Conservation (phyloP, 2,888 invertebrate species). For the Stegophylla sp. region DNA sequence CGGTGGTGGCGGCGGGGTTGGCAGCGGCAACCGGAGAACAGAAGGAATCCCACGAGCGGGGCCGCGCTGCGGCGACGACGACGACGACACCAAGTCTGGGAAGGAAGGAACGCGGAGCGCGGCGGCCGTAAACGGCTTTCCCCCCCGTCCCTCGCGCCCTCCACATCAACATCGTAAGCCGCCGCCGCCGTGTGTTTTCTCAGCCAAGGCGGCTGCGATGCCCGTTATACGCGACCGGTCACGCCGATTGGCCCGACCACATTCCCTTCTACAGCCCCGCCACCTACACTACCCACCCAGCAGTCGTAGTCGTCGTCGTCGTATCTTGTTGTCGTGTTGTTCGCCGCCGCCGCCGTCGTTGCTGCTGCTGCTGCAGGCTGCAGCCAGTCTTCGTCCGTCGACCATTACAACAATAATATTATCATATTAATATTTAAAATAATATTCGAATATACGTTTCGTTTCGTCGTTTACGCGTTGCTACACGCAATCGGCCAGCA, state of each 20-base stretch:
- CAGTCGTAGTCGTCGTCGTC: neutral
- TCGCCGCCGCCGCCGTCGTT: too few relatives aligned
- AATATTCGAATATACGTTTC: too few relatives aligned
- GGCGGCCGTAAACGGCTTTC: neutral
- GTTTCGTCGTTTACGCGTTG: too few relatives aligned
- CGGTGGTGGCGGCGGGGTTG: conserved; percentile 15
- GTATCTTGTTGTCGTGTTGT: too few relatives aligned
- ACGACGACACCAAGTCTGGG: conserved; percentile 58
- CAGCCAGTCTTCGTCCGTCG: too few relatives aligned
- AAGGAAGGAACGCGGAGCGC: neutral
- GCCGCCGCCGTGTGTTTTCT: neutral
- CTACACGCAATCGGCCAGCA: too few relatives aligned
- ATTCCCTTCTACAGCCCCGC: conserved; percentile 32
- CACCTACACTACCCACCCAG: neutral
- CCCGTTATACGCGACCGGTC: conserved; percentile 53
- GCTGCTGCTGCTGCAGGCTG: neutral
- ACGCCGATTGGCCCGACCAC: conserved; percentile 54
- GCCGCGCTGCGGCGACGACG: conserved; percentile 38
- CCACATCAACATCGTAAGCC: too few relatives aligned
- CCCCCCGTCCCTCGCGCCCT: too few relatives aligned
- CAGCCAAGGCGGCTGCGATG: conserved; percentile 51
- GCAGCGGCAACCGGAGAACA: conserved; percentile 1
- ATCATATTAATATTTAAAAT: too few relatives aligned
- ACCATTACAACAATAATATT: too few relatives aligned
- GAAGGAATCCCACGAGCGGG: conserved; percentile 45